Evolutionary conservation across 2,888 invertebrate genomes (phyloP), one percentile per base, ranked within the genome.

Genomic region (Nymphalis urticae): DNA sequence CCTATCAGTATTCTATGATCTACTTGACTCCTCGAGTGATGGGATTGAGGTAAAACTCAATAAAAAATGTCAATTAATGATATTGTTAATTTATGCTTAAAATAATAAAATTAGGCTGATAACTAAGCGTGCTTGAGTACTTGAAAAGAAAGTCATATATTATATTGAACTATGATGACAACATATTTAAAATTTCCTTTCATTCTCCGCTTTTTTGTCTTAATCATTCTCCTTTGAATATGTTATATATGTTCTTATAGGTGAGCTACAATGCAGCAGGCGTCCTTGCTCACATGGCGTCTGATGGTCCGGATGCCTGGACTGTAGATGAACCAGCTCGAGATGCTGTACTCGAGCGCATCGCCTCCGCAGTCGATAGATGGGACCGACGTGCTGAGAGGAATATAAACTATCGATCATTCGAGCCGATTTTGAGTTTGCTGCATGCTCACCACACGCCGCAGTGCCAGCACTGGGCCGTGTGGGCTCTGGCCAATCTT

Each of bases 401-500:
- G 56, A 99, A 98, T 86, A 99, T 99, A 75, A 99, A 99, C 92
- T 99, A 99, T 88, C 95, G 98, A 58, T 89, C 90, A 47, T 99
- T 99, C 91, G 96, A 97, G 83, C 99, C 99, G 0, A 98, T 99
- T 72, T 93, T 99, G 32, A 94, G 96, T 73, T 92, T 99, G 72
- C 94, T 98, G 59, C 94, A 95, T 72, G 95, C 96, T 66, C 95
- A 96, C 77, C 97, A 98, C 82, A 98, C 98, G 1, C 97, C 97
- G 0, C 96, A 97, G 84, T 98, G 98, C 85, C 98, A 98, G 85
- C 96, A 97, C 85, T 99, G 99, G 99, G 98, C 98, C 3, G 96
- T 97, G 9, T 99, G 99, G 99, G 99, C 99, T 0, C 93, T 99
- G 70, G 98, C 98, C 62, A 99, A 99, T 91, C 94, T 99, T 72